phyloP scores from a whole-genome alignment of 2,797 vertebrate species.

The Buceros bicornis region DNA sequence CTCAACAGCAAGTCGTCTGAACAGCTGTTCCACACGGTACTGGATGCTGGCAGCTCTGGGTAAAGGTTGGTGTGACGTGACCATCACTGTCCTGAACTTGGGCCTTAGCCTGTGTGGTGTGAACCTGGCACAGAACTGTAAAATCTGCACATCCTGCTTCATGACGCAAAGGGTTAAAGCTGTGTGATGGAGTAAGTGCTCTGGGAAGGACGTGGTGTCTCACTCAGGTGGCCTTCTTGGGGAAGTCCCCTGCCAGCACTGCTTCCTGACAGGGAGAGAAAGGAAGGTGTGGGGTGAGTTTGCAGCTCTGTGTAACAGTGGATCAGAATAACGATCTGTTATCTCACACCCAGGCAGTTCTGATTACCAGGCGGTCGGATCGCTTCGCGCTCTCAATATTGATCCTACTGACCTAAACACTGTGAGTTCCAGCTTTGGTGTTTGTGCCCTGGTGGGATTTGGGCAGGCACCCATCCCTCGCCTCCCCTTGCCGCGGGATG shows the following conservation, averaged over 20 bases:
- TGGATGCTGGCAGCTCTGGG: not conserved
- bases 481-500: fast-evolving
- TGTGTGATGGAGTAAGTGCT: not conserved
- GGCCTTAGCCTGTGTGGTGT: not conserved
- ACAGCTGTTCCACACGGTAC: not conserved
- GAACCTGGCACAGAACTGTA: not conserved
- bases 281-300: not conserved
- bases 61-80: not conserved
- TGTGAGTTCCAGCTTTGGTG: fast-evolving
- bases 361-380: not conserved
- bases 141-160: not conserved
- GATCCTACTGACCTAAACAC: not conserved
- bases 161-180: not conserved
- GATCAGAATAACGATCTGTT: not conserved
- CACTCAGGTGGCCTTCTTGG: not conserved
- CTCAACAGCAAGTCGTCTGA: not conserved
- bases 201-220: not conserved
- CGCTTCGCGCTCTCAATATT: not conserved
- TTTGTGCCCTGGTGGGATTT: not conserved
- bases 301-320: not conserved
- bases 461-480: not conserved
- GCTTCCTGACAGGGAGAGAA: not conserved
- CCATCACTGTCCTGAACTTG: not conserved
- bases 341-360: not conserved
- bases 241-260: not conserved